Evolutionary conservation across 2,797 vertebrate genomes (phyloP), one percentile per base, ranked within the genome.

Genomic region (Ataeniobius toweri): DNA sequence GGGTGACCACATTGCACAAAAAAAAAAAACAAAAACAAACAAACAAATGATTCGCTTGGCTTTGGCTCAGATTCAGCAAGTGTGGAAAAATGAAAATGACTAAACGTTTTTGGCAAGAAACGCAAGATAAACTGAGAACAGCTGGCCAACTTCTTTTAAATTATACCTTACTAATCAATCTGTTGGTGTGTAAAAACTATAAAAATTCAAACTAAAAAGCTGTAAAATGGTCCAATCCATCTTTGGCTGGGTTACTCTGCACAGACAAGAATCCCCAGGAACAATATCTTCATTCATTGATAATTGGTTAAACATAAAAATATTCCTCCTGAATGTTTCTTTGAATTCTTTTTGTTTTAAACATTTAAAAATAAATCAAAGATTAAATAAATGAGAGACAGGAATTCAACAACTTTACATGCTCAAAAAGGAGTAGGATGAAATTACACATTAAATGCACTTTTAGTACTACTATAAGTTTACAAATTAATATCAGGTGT

Each of bases 101-200:
- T 55, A 1, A 70, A 71, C 6, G 73, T 55, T 82, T 82, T 80
- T 78, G 31, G n/a, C 50, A 41, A 70, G 22, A 79, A 76, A 50
- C 73, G 68, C 31, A 48, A 28, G 81, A 80, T 79, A 74, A 77
- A 83, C 41, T 75, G 22, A 75, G 65, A 46, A 55, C 55, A 65
- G 28, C 69, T 79, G 78, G 50, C 12, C 44, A 72, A 28, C 75
- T 58, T 55, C 20, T 63, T 59, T 31, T 56, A 22, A 5, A 24
- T 63, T 71, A 69, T 7, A 0, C 44, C 56, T 31, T 28, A 73
- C 71, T 48, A 56, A 31, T 79, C 51, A 75, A 81, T 75, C 58
- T 36, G 56, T 83, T 74, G 46, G 18, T 59, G 41, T 39, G 31
- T 48, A 46, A 72, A 80, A 76, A 39, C 22, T 26, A 61, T 22